A percentile compares a stretch with the other conserved stretches of the same genome.
Conservation (phyloP, 2,888 invertebrate species). For the Lumbricus terrestris region DNA sequence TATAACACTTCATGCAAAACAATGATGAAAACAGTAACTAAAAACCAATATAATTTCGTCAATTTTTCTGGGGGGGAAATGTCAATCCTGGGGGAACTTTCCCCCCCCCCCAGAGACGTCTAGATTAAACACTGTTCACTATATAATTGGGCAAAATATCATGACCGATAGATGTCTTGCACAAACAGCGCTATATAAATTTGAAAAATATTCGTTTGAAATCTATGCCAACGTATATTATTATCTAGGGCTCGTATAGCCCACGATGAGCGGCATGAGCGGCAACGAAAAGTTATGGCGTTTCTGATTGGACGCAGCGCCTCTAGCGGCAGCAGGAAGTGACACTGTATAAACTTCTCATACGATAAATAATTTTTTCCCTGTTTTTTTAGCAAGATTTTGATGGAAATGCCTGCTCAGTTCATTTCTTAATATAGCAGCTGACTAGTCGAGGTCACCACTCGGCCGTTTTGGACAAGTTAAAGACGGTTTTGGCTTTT, state of each 20-base stretch:
- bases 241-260: too few relatives aligned
- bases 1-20: too few relatives aligned
- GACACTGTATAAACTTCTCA: conserved; percentile 3
- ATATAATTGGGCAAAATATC: too few relatives aligned
- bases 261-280: background rate
- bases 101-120: too few relatives aligned
- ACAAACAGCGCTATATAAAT: background rate
- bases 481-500: background rate
- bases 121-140: too few relatives aligned
- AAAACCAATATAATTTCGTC: too few relatives aligned
- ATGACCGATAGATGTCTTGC: too few relatives aligned
- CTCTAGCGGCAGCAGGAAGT: background rate
- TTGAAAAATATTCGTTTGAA: too few relatives aligned
- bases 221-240: background rate
- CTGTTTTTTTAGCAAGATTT: background rate
- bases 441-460: background rate
- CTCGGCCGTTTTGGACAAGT: background rate
- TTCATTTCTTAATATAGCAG: background rate
- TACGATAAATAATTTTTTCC: background rate
- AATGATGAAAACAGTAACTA: too few relatives aligned
- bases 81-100: too few relatives aligned
- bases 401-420: background rate
- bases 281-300: background rate
- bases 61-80: too few relatives aligned
- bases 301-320: conserved; percentile 3